phyloP scores from a whole-genome alignment of 2,888 invertebrate genomes.

The Heliconius cydno region DNA sequence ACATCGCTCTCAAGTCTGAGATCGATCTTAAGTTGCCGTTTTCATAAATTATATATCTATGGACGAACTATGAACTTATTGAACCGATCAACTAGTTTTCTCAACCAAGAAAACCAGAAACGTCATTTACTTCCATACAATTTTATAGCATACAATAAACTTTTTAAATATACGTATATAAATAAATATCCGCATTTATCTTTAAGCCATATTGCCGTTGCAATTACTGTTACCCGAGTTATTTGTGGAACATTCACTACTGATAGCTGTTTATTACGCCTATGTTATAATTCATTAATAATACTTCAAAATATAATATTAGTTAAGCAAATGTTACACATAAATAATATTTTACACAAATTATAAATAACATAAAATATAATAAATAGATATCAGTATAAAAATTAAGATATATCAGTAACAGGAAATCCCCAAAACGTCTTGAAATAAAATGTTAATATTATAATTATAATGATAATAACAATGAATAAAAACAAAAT shows the following conservation, averaged over 20 bases:
- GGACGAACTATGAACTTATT: too few relatives aligned
- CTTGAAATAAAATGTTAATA: background rate
- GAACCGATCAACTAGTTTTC: background rate
- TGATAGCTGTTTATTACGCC: constrained; percentile 30
- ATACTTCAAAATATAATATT: background rate
- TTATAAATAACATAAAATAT: background rate
- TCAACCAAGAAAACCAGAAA: background rate
- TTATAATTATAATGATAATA: background rate
- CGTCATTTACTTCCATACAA: background rate
- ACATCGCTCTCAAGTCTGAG: too few relatives aligned
- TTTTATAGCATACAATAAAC: background rate
- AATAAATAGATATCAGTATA: constrained; percentile 26
- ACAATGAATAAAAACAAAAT: constrained; percentile 19
- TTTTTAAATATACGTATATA: background rate
- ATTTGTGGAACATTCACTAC: constrained; percentile 41
- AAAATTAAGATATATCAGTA: background rate
- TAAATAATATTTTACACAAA: background rate
- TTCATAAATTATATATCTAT: too few relatives aligned
- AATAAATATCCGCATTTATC: background rate
- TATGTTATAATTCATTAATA: background rate
- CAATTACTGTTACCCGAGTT: constrained; percentile 26
- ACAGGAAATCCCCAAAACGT: background rate
- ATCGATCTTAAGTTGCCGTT: too few relatives aligned
- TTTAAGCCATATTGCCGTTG: constrained; percentile 32
- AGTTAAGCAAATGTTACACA: background rate